phyloP scores from a whole-genome alignment of 2,888 invertebrate species.

The Dicycla oo region DNA sequence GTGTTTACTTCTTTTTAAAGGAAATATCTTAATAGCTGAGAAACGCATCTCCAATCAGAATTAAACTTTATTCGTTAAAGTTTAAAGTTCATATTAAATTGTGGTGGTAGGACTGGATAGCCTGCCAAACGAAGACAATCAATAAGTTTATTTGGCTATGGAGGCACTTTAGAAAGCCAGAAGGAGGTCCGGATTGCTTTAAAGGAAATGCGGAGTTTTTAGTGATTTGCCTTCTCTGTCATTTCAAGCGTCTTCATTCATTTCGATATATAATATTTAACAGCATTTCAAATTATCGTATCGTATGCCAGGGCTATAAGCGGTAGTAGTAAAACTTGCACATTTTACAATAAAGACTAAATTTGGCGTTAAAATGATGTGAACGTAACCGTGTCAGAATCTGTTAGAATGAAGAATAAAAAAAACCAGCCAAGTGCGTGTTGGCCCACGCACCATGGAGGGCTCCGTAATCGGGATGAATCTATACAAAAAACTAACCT shows the following conservation, averaged over 20 bases:
- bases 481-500: too few species aligned
- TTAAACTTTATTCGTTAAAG: neutral
- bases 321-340: neutral
- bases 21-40: conserved; percentile 52
- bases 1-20: conserved; percentile 41
- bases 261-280: too few species aligned
- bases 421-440: neutral
- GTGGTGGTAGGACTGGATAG: conserved; percentile 57
- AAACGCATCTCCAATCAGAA: neutral
- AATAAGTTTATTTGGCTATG: conserved; percentile 66
- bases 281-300: too few species aligned
- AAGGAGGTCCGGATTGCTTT: conserved; percentile 34
- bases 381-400: neutral
- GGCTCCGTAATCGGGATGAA: too few species aligned
- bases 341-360: neutral
- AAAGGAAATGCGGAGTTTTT: conserved; percentile 33
- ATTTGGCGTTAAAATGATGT: neutral
- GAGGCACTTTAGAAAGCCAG: conserved; percentile 57
- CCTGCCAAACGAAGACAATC: conserved; percentile 69
- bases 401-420: neutral
- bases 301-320: neutral
- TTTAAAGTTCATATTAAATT: conserved; percentile 49
- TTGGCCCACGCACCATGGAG: too few species aligned
- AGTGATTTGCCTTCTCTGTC: neutral
- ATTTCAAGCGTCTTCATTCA: too few species aligned